phyloP scores from a whole-genome alignment of 1,140 invertebrate species.

The Rhopalosiphum padi region DNA sequence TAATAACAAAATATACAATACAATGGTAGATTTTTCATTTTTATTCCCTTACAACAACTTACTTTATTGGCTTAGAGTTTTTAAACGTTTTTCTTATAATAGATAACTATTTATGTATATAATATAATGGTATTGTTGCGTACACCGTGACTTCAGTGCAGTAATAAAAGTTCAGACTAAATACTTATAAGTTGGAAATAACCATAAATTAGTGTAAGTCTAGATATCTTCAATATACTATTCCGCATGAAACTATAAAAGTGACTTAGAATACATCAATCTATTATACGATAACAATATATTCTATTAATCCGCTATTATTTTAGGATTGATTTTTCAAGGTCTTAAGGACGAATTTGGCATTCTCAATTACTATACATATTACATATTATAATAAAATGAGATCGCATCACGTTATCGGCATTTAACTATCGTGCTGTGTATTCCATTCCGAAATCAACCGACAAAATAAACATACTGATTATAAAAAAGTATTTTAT shows the following conservation, averaged over 20 bases:
- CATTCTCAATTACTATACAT: background rate
- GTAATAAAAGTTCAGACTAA: background rate
- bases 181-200: background rate
- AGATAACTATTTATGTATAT: background rate
- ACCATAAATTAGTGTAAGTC: background rate
- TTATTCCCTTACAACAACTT: background rate
- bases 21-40: background rate
- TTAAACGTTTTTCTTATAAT: constrained; percentile 13
- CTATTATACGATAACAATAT: background rate
- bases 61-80: background rate
- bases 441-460: background rate
- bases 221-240: background rate
- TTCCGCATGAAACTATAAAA: background rate
- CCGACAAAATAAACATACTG: background rate
- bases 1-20: background rate
- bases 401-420: background rate
- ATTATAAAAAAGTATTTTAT: background rate
- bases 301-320: background rate
- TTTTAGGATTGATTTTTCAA: background rate
- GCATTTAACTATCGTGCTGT: background rate
- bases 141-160: background rate
- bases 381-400: background rate
- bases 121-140: background rate
- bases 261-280: background rate
- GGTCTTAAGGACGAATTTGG: background rate